Evolutionary conservation across 2,888 invertebrate species (phyloP).

Genomic region (Ommatoiulus sabulosus): DNA sequence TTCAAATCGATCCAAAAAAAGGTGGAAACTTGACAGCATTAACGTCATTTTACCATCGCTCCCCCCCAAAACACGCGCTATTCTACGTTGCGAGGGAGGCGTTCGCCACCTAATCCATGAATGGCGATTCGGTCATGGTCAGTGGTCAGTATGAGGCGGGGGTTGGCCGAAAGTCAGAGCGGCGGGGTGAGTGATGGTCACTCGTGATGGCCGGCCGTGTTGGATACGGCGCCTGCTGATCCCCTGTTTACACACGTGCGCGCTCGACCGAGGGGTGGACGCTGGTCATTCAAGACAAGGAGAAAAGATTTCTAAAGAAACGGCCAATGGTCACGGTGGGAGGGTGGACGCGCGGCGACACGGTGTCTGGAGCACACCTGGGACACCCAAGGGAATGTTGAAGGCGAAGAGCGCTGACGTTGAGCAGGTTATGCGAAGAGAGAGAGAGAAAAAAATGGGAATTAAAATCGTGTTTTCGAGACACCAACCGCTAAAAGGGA

Average conservation of each 20-base stretch:
- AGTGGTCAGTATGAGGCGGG: slow-evolving; percentile 9
- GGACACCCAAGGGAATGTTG: slow-evolving; percentile 24
- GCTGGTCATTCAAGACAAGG: not conserved
- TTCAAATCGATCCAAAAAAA: no score
- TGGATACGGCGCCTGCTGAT: not conserved
- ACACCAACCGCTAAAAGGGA: not conserved
- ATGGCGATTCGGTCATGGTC: slow-evolving; percentile 19
- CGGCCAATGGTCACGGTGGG: slow-evolving; percentile 34
- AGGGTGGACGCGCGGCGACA: slow-evolving; percentile 16
- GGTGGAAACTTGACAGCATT: not conserved
- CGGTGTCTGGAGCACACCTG: slow-evolving; percentile 26
- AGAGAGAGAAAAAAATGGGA: not conserved
- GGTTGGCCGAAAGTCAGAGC: not conserved
- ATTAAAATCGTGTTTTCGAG: not conserved
- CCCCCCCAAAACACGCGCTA: not conserved
- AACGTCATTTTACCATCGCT: not conserved
- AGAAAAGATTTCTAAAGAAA: not conserved
- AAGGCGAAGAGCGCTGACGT: not conserved
- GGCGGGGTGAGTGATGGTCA: not conserved
- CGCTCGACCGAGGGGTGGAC: not conserved
- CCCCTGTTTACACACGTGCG: slow-evolving; percentile 21
- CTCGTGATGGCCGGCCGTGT: slow-evolving; percentile 7
- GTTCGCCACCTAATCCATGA: not conserved
- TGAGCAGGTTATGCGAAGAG: not conserved
- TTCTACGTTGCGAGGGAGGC: not conserved